Percentiles rank a stretch among this genome's conserved stretches.
These are phyloP conservation scores for Micoletzkya japonica DNA, from an alignment of 2,888 invertebrate species.

Conservation along the genomic window DNA sequence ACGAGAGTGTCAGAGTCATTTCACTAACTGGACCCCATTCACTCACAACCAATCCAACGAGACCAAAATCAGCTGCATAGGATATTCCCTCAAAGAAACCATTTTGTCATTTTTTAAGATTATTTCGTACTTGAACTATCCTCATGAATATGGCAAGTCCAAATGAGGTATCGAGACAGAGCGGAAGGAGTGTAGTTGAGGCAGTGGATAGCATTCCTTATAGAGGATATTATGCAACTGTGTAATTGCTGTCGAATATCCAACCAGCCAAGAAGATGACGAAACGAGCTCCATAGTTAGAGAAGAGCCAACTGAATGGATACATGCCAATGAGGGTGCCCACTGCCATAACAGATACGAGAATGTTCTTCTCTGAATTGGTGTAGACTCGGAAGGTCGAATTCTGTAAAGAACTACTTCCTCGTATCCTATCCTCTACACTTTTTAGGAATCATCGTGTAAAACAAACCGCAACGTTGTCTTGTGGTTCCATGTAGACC, in stretches of 20 bases:
- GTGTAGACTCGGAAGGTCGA: conserved; percentile 29
- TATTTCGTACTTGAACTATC: conserved; percentile 33
- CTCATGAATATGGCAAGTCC: conserved; percentile 36
- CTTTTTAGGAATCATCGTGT: too few species aligned
- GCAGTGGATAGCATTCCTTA: conserved; percentile 31
- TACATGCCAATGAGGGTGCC: conserved; percentile 40
- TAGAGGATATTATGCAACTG: too few species aligned
- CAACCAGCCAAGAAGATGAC: conserved; percentile 32
- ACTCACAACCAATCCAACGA: conserved; percentile 38
- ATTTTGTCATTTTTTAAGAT: too few species aligned
- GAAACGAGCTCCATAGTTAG: conserved; percentile 32
- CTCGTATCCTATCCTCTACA: too few species aligned
- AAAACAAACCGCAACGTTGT: too few species aligned
- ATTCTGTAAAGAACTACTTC: too few species aligned
- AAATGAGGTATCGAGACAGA: conserved; percentile 38
- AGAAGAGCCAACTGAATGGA: conserved; percentile 35
- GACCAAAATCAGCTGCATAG: conserved; percentile 41
- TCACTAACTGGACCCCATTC: conserved; percentile 38
- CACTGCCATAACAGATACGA: conserved; percentile 40
- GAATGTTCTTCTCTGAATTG: conserved; percentile 35
- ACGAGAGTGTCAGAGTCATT: conserved; percentile 18
- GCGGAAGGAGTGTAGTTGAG: conserved; percentile 35
- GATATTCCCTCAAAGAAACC: conserved; percentile 34
- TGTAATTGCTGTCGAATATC: too few species aligned
- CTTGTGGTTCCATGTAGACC: conserved; percentile 39